Conservation (phyloP, 2,113 vertebrate species). For the Crypturellus undulatus region DNA sequence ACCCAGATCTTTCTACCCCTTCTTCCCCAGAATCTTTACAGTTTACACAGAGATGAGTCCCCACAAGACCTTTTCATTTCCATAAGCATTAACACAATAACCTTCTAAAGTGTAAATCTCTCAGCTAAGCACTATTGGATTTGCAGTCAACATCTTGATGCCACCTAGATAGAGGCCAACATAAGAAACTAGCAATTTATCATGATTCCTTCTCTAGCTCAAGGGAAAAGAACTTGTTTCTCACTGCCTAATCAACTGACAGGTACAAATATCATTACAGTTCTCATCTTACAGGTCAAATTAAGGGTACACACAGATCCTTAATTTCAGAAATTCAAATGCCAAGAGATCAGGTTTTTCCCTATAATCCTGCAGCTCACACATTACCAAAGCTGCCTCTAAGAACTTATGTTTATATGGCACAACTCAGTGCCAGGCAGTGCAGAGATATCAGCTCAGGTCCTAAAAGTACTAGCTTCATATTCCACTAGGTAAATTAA, state of each 20-base stretch:
- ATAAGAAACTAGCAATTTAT: neutral
- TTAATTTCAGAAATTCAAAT: neutral
- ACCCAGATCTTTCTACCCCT: neutral
- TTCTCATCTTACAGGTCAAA: neutral
- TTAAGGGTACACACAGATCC: neutral
- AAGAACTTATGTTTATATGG: neutral
- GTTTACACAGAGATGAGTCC: neutral
- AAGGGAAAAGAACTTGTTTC: neutral
- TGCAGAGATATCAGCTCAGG: neutral
- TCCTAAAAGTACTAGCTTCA: neutral
- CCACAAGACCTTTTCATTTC: neutral
- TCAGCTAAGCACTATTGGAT: neutral
- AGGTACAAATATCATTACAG: neutral
- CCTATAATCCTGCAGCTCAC: neutral
- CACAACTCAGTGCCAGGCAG: neutral
- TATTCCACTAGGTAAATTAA: neutral
- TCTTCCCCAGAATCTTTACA: neutral
- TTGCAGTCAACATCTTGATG: neutral
- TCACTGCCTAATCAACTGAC: neutral
- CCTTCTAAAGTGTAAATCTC: neutral
- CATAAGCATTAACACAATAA: neutral
- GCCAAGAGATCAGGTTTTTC: neutral
- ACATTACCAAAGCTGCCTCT: neutral
- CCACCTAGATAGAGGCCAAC: neutral
- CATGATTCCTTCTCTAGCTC: neutral